Evolutionary conservation across 2,113 vertebrate genomes (phyloP).

Genomic region (Cyprinodon variegatus): DNA sequence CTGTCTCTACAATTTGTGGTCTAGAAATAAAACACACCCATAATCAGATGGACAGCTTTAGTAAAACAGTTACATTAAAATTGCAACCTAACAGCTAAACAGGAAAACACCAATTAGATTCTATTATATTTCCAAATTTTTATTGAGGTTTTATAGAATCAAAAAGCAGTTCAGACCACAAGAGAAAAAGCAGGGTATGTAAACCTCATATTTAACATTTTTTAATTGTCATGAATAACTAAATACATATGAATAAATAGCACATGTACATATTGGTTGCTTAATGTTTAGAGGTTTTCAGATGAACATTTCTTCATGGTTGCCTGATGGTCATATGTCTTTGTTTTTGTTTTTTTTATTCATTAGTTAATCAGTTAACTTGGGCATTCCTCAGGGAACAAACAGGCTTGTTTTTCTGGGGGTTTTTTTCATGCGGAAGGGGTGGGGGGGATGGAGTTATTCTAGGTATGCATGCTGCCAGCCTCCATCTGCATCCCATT

Average conservation of each 20-base stretch:
- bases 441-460: conserved; percentile 41
- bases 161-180: not conserved
- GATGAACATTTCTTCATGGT: not conserved
- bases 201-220: not conserved
- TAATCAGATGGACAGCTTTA: too few species aligned
- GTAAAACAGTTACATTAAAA: too few species aligned
- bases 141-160: not conserved
- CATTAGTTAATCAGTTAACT: conserved; percentile 34
- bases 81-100: too few species aligned
- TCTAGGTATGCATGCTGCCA: conserved; percentile 47
- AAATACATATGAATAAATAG: too few species aligned
- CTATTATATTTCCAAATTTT: too few species aligned
- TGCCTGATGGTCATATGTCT: conserved; percentile 24
- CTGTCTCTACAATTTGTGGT: too few species aligned
- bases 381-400: conserved; percentile 57
- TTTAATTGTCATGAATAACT: too few species aligned
- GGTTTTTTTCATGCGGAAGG: not conserved
- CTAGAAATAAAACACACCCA: not conserved
- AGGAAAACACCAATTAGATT: too few species aligned
- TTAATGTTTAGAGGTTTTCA: too few species aligned
- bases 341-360: conserved; percentile 20
- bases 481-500: conserved; percentile 61
- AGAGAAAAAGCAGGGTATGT: not conserved
- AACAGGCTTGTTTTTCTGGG: conserved; percentile 35
- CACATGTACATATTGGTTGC: too few species aligned